Base-by-base conservation (phyloP, 1,140 invertebrate species). In the Neodiprion fabricii region DNA sequence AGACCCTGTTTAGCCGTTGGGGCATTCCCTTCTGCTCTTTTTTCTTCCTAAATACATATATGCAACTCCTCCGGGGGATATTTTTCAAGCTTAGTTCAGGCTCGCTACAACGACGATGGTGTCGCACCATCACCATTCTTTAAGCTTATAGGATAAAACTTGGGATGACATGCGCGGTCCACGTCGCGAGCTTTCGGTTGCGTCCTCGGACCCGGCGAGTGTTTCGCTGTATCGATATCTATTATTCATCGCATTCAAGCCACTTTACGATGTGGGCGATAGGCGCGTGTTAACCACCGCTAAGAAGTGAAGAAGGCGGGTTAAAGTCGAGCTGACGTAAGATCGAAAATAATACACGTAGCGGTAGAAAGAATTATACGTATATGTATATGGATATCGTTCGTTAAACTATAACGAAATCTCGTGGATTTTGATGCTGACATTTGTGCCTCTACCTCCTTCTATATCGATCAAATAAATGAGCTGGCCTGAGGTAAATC, bases 131-230 rank as follows among this genome's bases (percentile, higher is more conserved):
- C 53, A 61, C 53, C 53, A 61, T 61, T 17, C 53, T 61, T 61
- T 61, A 61, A 61, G 53, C 53, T 61, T 61, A 61, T 61, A 61
- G 53, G 53, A 61, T 61, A 61, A 61, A 61, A 61, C 11, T 61
- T 17, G 53, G 53, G n/a, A 61, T 9, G 53, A 61, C 53, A 61
- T 40, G 28, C 53, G 53, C 11, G 53, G n/a, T 5, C 53, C 53
- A 61, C 53, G 0, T 40, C 28, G 28, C 28, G 28, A 5, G 28
- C 28, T 40, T 40, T 40, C 5, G 28, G 28, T 40, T 40, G 28
- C 28, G 28, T 2, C 28, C 5, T 40, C 5, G 1, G 28, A 40
- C 2, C 28, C 28, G 28, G 28, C 28, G 28, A 61, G 53, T 61
- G 53, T 61, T 61, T 61, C 53, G 53, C 53, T 61, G 53, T 61